Percentiles rank a stretch among this genome's conserved stretches.
Evolutionary conservation across 2,888 invertebrate species (phyloP).

Genomic region (Erebia ligea): DNA sequence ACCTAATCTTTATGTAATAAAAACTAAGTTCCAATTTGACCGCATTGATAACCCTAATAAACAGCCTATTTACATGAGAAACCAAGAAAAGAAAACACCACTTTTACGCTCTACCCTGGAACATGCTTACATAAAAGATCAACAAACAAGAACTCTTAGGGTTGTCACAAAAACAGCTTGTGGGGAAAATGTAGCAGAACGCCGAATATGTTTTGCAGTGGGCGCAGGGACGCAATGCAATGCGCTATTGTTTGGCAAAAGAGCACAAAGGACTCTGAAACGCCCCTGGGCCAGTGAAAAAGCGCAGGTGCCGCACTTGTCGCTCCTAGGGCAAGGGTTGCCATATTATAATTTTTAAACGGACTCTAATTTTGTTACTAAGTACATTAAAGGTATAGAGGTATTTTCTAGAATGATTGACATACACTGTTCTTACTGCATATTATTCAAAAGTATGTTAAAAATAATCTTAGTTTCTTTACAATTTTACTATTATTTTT

Average conservation of each 20-base stretch:
- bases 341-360: background rate
- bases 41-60: background rate
- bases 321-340: constrained; percentile 50
- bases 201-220: constrained; percentile 40
- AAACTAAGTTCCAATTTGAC: no score
- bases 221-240: constrained; percentile 42
- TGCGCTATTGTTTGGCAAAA: constrained; percentile 48
- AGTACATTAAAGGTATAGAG: no score
- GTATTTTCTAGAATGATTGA: no score
- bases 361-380: background rate
- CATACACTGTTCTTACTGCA: no score
- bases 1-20: no score
- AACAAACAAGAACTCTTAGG: constrained; percentile 17
- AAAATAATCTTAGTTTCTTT: no score
- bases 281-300: constrained; percentile 61
- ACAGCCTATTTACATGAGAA: background rate
- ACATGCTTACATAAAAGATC: constrained; percentile 2
- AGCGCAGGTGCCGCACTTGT: constrained; percentile 82
- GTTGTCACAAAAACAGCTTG: constrained; percentile 23
- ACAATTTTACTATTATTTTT: no score
- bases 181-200: constrained; percentile 36
- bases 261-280: constrained; percentile 59
- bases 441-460: no score
- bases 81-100: background rate
- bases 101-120: constrained; percentile 2